Evolutionary conservation across 2,888 invertebrate species (phyloP), one percentile per base, ranked within the genome.

Genomic region (Cataglyphis rosenhaueri): DNA sequence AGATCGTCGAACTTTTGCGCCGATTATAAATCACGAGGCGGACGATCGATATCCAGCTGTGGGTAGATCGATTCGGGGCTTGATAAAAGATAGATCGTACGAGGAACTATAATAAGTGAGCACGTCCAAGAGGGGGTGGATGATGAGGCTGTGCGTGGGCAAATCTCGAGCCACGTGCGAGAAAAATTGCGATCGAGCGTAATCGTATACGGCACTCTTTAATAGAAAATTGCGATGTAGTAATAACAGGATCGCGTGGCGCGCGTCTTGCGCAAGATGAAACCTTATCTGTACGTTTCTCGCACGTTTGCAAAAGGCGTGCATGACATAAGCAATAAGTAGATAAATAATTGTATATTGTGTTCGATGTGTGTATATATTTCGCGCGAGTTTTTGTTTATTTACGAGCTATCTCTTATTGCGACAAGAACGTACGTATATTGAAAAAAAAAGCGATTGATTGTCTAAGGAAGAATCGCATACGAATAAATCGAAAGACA

Each of bases 1-100:
- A 8, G 79, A 81, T 78, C 79, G 41, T 52, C 82, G 82, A 84
- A 57, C 64, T 21, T 21, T 29, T 48, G 66, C 9, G 55, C 44
- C 59, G 65, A 73, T 78, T 76, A 78, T 84, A 84, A 83, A 83
- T 84, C 78, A 84, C 82, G 64, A 32, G 48, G 61, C 32, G 83
- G 35, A 57, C 83, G 64, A 71, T 71, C 78, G 73, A 71, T 44
- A 35, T 57, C 44, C 78, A 35, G 57, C 68, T 66, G 81, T 75
- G 81, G 81, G 82, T 55, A 59, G 75, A 82, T 55, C 74, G 74
- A 74, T 59, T 66, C 74, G 66, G 62, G 62, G n/a, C 84, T 21
- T 44, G 79, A 79, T 70, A 41, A 83, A 70, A 64, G 55, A 81
- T 78, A 44, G 78, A 78, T 78, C 78, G 68, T 25, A 76, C 68